phyloP scores from a whole-genome alignment of 1,140 invertebrate species.

The Proctacanthus coquilletti region DNA sequence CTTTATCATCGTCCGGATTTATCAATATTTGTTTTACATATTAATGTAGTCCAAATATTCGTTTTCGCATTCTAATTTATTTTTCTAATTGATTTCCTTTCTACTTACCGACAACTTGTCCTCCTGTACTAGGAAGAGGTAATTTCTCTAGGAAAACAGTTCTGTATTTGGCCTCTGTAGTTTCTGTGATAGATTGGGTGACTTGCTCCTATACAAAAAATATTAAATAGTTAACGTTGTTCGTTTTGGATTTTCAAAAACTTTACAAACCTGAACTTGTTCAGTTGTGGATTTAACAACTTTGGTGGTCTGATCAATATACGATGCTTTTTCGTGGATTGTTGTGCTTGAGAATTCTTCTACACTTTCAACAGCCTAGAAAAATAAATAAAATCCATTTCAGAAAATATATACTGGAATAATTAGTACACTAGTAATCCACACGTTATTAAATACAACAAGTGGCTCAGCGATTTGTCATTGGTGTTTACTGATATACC shows the following conservation, averaged over 20 bases:
- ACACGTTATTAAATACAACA: slow-evolving; percentile 10
- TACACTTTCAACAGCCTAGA: slow-evolving; percentile 29
- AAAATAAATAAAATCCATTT: slow-evolving; percentile 10
- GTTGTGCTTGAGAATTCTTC: slow-evolving; percentile 20
- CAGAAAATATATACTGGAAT: too few species aligned
- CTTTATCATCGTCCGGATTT: too few species aligned
- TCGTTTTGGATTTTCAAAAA: neutral
- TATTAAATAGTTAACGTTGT: neutral
- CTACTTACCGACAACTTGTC: slow-evolving; percentile 50
- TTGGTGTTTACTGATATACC: too few species aligned
- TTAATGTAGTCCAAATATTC: too few species aligned
- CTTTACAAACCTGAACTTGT: neutral
- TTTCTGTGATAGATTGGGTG: slow-evolving; percentile 19
- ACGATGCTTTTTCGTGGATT: slow-evolving; percentile 16
- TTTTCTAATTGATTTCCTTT: neutral
- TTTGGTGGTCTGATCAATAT: slow-evolving; percentile 25
- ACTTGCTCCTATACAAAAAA: neutral
- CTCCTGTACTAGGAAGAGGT: slow-evolving; percentile 52
- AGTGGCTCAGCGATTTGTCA: too few species aligned
- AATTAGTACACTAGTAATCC: slow-evolving; percentile 3
- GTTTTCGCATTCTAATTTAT: too few species aligned
- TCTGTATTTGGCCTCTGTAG: slow-evolving; percentile 35
- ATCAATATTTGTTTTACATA: too few species aligned
- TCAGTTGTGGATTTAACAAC: slow-evolving; percentile 9
- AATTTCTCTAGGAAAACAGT: slow-evolving; percentile 53